Base-by-base conservation (phyloP, 2,113 vertebrate species). In the Balaeniceps rex region DNA sequence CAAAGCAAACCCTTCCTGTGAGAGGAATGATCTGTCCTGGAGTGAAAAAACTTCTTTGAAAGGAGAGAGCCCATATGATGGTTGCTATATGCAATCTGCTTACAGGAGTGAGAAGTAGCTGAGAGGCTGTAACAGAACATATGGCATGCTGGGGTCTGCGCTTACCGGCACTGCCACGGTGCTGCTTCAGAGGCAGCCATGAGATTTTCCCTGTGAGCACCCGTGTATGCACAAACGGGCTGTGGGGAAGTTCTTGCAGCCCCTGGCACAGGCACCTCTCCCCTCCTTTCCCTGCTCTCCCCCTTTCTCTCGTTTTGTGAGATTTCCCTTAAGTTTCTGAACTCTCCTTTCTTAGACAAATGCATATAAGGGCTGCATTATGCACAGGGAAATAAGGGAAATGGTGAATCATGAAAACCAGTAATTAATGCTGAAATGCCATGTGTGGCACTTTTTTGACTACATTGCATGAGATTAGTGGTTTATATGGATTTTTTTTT, bases 381-480 rank as follows among this genome's bases (percentile, higher is more conserved):
- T 83, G 94, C 93, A 78, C 71, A 70, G 85, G 47, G 70, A 96
- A 65, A 88, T 55, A 75, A 93, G 90, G 92, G 89, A 95, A 94
- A 88, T 78, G 84, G 92, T 94, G 95, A 98, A 96, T 96, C 95
- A 94, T 76, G 69, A 85, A 95, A 96, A 97, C 91, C 91, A 96
- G 64, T 94, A 97, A 98, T 97, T 96, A 96, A 97, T 94, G 96
- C 85, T 96, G 82, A 96, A 97, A 93, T 93, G 86, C 78, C 94
- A 96, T 63, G 83, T 87, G 93, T 74, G 77, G 71, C 47, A 11
- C 60, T 83, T 93, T 95, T 89, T 94, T 55, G 22, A 95, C 94
- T 92, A 87, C 55, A 66, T 95, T 96, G 90, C 97, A 69, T 83
- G 84, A 96, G 84, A 97, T 97, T 87, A 93, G 83, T 95, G 82